A percentile compares a stretch with the other conserved stretches of the same genome.
Evolutionary conservation across 1,140 invertebrate species (phyloP).

Genomic region (Trichogramma pretiosum): DNA sequence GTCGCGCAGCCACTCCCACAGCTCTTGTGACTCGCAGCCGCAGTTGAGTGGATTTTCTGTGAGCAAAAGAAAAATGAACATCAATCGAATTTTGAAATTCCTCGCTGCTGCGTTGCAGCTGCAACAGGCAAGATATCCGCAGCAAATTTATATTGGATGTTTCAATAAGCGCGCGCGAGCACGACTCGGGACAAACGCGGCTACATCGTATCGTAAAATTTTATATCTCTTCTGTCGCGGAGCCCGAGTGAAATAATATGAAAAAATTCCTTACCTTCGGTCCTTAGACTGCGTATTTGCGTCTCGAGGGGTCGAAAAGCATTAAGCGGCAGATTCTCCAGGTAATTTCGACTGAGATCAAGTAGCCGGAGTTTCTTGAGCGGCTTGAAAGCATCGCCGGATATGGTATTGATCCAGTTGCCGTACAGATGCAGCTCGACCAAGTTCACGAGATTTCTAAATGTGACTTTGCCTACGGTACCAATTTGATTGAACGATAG

Average conservation of each 20-base stretch:
- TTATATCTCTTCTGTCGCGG: too few relatives aligned
- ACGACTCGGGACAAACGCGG: too few relatives aligned
- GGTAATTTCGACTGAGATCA: slow-evolving; percentile 75
- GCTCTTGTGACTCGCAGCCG: slow-evolving; percentile 72
- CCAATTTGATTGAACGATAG: slow-evolving; percentile 76
- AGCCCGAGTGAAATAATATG: too few relatives aligned
- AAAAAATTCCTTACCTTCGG: slow-evolving; percentile 57
- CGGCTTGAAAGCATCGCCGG: slow-evolving; percentile 69
- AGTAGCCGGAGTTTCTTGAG: slow-evolving; percentile 69
- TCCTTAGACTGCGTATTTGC: slow-evolving; percentile 63
- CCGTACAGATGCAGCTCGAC: slow-evolving; percentile 69
- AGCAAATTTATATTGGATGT: too few relatives aligned
- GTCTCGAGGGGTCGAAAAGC: slow-evolving; percentile 69
- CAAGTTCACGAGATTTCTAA: slow-evolving; percentile 64
- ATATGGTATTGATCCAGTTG: slow-evolving; percentile 72
- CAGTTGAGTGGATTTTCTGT: slow-evolving; percentile 77
- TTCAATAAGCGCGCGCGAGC: too few relatives aligned
- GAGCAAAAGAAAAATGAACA: slow-evolving; percentile 27
- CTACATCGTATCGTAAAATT: too few relatives aligned
- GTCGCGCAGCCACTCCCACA: slow-evolving; percentile 82
- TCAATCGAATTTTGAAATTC: too few relatives aligned
- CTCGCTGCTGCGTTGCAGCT: too few relatives aligned
- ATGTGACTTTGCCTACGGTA: slow-evolving; percentile 64
- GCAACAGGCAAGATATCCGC: too few relatives aligned
- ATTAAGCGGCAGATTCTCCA: slow-evolving; percentile 70